Evolutionary conservation across 2,888 invertebrate species (phyloP), one percentile per base, ranked within the genome.

Genomic region (Rhabditophanes sp.): DNA sequence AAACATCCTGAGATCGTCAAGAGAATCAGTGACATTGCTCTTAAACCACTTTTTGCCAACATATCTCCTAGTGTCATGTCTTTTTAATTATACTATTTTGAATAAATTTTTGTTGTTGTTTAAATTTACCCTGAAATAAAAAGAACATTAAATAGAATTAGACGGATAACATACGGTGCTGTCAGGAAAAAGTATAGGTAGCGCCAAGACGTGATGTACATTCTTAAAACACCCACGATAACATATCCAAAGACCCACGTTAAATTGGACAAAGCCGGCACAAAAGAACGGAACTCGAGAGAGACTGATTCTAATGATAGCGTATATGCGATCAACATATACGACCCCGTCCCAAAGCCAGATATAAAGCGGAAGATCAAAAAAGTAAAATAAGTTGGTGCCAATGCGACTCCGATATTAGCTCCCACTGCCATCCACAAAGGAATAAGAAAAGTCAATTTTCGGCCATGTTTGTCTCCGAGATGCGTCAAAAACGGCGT

Each of bases 311-410:
- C 49, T n/a, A 50, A 30, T 16, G 30, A 34, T 19, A 49, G 36
- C 6, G 46, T 45, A 32, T 35, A 49, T 9, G 44, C 52, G n/a
- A 49, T 36, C 12, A n/a, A n/a, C n/a, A n/a, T n/a, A n/a, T n/a
- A n/a, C n/a, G n/a, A n/a, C n/a, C n/a, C 46, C 15, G 53, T 50
- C 8, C 53, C 51, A 11, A 59, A 37, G 18, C 61, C 61, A 3
- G 61, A 48, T 14, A 59, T 17, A 26, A 62, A 54, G 12, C 58
- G 46, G 28, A 49, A 50, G 12, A 52, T 15, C n/a, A 62, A 34
- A 30, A 61, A 61, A 2, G 43, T 29, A 2, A 23, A 25, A 35
- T 47, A 61, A 27, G 41, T 44, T 1, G 52, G 53, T 5, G 55
- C 42, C n/a, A 49, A 20, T 0, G 53, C 50, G 28, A 51, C 52